These are phyloP conservation scores for Sicus ferrugineus DNA, from an alignment of 2,888 invertebrate genomes.

Conservation along the genomic window DNA sequence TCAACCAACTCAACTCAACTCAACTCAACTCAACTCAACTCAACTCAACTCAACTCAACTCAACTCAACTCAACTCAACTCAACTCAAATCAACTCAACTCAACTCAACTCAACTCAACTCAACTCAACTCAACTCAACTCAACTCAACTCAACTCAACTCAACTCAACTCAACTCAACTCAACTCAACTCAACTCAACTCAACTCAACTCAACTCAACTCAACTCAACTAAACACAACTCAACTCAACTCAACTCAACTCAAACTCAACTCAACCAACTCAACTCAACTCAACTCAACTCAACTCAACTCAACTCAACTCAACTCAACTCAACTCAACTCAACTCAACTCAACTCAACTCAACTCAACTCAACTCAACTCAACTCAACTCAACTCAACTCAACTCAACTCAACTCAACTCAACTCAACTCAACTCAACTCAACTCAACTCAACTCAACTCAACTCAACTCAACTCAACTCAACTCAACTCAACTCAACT, in stretches of 20 bases:
- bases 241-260: conserved; percentile 1
- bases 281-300: conserved; percentile 1
- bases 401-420: background rate
- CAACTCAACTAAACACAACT: background rate
- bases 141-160: too few relatives aligned
- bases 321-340: background rate
- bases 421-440: conserved; percentile 1
- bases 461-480: conserved; percentile 1
- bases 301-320: conserved; percentile 1
- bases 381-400: conserved; percentile 1
- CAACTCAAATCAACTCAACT: too few relatives aligned
- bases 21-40: too few relatives aligned
- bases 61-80: too few relatives aligned
- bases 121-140: too few relatives aligned
- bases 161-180: too few relatives aligned
- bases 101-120: too few relatives aligned
- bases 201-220: too few relatives aligned
- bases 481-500: conserved; percentile 1
- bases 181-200: too few relatives aligned
- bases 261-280: background rate
- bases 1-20: too few relatives aligned
- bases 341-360: conserved; percentile 2
- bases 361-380: conserved; percentile 1
- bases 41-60: too few relatives aligned
- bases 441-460: conserved; percentile 1